phyloP scores from a whole-genome alignment of 2,113 vertebrate species.

The Picathartes gymnocephalus region DNA sequence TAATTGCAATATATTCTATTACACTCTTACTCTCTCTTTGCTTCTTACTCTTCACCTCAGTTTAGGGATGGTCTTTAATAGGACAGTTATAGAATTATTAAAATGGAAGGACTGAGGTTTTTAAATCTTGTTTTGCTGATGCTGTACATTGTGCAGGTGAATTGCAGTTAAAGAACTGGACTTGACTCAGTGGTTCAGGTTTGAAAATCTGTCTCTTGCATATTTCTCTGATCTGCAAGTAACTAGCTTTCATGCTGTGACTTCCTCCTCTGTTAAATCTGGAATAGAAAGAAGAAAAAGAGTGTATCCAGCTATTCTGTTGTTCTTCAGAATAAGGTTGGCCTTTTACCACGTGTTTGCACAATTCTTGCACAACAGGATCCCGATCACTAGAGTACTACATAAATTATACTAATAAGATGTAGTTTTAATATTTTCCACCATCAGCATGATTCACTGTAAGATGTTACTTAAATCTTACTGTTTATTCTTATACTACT shows the following conservation, averaged over 20 bases:
- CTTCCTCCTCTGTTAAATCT: neutral
- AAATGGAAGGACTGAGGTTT: neutral
- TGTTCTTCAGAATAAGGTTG: neutral
- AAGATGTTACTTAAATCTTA: neutral
- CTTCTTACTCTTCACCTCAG: neutral
- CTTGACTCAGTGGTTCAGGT: neutral
- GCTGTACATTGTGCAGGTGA: neutral
- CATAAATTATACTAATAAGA: neutral
- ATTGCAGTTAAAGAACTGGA: neutral
- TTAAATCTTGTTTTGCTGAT: neutral
- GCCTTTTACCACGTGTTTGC: neutral
- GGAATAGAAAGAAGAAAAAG: neutral
- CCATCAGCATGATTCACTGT: neutral
- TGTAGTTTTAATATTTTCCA: neutral
- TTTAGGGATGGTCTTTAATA: neutral
- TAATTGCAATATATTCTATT: neutral
- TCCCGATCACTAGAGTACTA: neutral
- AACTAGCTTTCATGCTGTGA: neutral
- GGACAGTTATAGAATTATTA: neutral
- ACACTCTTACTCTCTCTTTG: neutral
- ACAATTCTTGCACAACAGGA: neutral
- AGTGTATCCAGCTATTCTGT: neutral
- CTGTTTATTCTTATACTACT: neutral
- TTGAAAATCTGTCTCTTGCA: neutral
- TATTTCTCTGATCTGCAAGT: neutral